Evolutionary conservation across 2,113 vertebrate genomes (phyloP), one percentile per base, ranked within the genome.

Genomic region (Charadrius vociferus): DNA sequence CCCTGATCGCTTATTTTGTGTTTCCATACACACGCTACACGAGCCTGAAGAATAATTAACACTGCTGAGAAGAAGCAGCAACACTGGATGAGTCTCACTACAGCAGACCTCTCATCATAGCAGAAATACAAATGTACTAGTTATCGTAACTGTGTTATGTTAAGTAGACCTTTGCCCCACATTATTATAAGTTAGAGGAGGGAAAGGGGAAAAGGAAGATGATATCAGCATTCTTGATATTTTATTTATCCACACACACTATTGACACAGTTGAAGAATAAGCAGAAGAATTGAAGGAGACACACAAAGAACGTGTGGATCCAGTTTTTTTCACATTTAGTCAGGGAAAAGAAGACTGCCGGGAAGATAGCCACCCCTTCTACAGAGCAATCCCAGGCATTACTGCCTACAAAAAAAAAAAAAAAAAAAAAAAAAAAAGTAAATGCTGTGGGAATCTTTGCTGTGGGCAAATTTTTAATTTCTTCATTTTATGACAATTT

Each of bases 31-130:
- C 93, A 79, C 0, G 47, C 95, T 95, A 96, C 95, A 95, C 6
- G 91, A 97, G 92, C 81, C 94, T 95, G 95, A 97, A 97, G 97
- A 97, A 97, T 97, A 97, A 97, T 97, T 97, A 97, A 97, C 91
- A 80, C 81, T 91, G 92, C 95, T 90, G 88, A 96, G 92, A 97
- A 94, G 95, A 56, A 88, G 86, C 91, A 93, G 91, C 91, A 93
- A 91, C 95, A 80, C 96, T 88, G 96, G 89, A 96, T 94, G 81
- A 95, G 84, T 96, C 95, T 97, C 94, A 89, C 86, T 94, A 96
- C 92, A 95, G 94, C 88, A 96, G 95, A 96, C 94, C 81, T 97
- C 96, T 93, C 93, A 97, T 95, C 96, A 95, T 88, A 95, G 90
- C 90, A 96, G 93, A 97, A 97, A 95, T 95, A 96, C 88, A 97